A percentile compares a stretch with the other conserved stretches of the same genome.
Evolutionary conservation across 2,113 vertebrate genomes (phyloP).

Genomic region (Entomyzon cyanotis): DNA sequence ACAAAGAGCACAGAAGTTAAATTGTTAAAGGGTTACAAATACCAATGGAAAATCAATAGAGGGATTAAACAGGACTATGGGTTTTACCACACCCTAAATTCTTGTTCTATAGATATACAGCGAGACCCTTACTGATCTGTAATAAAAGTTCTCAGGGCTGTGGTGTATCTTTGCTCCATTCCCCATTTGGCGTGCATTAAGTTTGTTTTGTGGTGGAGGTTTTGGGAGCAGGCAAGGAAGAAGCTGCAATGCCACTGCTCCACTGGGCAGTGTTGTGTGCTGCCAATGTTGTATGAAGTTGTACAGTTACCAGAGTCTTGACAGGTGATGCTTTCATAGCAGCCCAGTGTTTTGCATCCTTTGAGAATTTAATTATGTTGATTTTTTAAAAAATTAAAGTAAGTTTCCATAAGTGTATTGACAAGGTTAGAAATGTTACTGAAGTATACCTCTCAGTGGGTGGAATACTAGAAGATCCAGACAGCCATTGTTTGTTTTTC

Average conservation of each 20-base stretch:
- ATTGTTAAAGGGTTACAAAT: not conserved
- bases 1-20: not conserved
- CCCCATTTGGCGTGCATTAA: not conserved
- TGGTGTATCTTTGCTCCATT: not conserved
- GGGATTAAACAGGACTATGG: not conserved
- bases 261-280: rapidly evolving
- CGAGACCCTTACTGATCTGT: not conserved
- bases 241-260: rapidly evolving
- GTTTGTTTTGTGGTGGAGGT: not conserved
- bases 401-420: not conserved
- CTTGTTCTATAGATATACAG: not conserved
- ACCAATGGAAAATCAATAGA: not conserved
- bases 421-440: not conserved
- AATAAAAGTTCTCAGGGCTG: not conserved
- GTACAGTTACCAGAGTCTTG: not conserved
- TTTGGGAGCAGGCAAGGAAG: not conserved
- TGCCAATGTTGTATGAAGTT: not conserved
- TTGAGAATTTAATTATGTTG: not conserved
- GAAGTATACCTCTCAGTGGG: not conserved
- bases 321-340: not conserved
- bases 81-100: not conserved
- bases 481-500: not conserved
- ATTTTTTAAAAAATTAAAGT: too few species aligned
- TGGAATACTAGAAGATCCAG: not conserved
- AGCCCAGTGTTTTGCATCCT: not conserved